Conservation (phyloP, 2,888 invertebrate species). For the Nomada flava region DNA sequence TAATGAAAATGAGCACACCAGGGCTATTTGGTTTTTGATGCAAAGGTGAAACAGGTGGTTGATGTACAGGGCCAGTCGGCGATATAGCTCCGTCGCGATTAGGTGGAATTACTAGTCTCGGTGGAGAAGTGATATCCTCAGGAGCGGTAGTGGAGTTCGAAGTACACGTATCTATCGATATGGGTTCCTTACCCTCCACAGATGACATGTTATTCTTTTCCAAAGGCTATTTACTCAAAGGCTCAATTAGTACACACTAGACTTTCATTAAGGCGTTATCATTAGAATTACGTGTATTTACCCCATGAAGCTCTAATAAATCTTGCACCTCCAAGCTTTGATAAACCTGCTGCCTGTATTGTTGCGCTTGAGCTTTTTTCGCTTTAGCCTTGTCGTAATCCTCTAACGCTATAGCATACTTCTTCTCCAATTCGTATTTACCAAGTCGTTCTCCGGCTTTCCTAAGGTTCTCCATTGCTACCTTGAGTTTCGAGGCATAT, state of each 20-base stretch:
- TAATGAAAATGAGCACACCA: conserved; percentile 74
- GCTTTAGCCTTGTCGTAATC: conserved; percentile 96
- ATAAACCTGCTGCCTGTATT: conserved; percentile 91
- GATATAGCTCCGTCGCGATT: conserved; percentile 84
- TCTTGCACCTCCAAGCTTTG: conserved; percentile 90
- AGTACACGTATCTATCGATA: conserved; percentile 69
- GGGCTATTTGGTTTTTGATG: conserved; percentile 85
- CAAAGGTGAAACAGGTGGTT: conserved; percentile 85
- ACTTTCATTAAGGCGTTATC: too few relatives aligned
- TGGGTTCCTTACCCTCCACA: conserved; percentile 76
- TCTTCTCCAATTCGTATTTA: conserved; percentile 95
- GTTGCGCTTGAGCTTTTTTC: conserved; percentile 95
- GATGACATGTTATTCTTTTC: conserved; percentile 80
- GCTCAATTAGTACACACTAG: neutral
- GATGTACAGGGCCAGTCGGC: conserved; percentile 83
- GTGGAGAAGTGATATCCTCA: conserved; percentile 78
- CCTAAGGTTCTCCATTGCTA: conserved; percentile 92
- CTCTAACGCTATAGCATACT: conserved; percentile 95
- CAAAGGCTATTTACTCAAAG: conserved; percentile 71
- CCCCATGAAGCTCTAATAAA: conserved; percentile 92
- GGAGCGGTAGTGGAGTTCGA: conserved; percentile 64
- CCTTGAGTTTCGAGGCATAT: conserved; percentile 95
- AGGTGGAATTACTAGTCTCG: conserved; percentile 79
- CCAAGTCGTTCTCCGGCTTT: conserved; percentile 95
- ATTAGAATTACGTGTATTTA: conserved; percentile 82